Percentiles rank a stretch among this genome's conserved stretches.
Evolutionary conservation across 2,797 vertebrate genomes (phyloP).

Genomic region (Pelobates cultripes): DNA sequence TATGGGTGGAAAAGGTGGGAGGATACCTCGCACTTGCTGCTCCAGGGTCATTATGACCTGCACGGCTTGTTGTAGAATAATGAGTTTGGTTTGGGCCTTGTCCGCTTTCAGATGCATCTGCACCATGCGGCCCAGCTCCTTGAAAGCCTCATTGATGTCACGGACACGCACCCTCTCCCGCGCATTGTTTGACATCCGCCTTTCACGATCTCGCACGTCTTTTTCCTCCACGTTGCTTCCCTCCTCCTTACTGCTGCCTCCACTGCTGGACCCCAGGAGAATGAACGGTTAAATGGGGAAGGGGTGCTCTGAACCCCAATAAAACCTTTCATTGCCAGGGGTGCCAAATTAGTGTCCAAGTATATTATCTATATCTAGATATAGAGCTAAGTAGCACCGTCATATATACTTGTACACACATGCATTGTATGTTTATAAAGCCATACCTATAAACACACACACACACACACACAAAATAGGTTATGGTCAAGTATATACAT

Average conservation of each 20-base stretch:
- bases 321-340: slow-evolving; percentile 59
- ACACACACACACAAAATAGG: too few relatives aligned
- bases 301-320: slow-evolving; percentile 34
- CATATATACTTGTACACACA: slow-evolving; percentile 1
- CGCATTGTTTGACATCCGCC: slow-evolving; percentile 96
- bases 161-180: slow-evolving; percentile 96
- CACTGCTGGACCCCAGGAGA: slow-evolving; percentile 72
- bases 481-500: too few relatives aligned
- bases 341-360: slow-evolving; percentile 14
- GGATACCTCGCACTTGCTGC: slow-evolving; percentile 99
- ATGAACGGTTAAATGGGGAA: slow-evolving; percentile 39
- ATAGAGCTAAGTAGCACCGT: background rate
- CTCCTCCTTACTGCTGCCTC: slow-evolving; percentile 88
- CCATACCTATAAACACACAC: too few relatives aligned
- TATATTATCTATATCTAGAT: background rate
- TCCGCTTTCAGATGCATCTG: slow-evolving; percentile 98
- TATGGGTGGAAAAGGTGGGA: slow-evolving; percentile 45
- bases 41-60: slow-evolving; percentile 99
- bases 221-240: slow-evolving; percentile 95
- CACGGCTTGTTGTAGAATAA: slow-evolving; percentile 98
- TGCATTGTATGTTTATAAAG: background rate
- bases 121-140: slow-evolving; percentile 98
- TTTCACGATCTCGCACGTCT: slow-evolving; percentile 95
- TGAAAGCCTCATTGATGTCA: slow-evolving; percentile 99
- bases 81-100: slow-evolving; percentile 99